Conservation (phyloP, 2,888 invertebrate species). For the Boloria euphrosyne region DNA sequence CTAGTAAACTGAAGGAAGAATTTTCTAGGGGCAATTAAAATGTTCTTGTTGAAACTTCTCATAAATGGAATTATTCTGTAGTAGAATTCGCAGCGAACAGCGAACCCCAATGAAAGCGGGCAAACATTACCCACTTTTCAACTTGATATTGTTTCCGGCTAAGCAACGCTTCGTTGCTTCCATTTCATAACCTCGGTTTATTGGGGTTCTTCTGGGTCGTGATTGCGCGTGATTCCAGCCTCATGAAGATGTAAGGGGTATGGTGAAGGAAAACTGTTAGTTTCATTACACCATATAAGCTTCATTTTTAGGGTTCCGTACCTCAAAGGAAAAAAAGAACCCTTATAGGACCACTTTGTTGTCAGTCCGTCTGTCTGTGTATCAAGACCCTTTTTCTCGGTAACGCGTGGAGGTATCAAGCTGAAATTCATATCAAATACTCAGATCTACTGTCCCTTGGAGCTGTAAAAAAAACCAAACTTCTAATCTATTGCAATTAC, state of each 20-base stretch:
- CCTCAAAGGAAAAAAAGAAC: too few species aligned
- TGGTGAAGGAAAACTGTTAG: constrained; percentile 8
- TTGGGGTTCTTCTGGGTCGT: constrained; percentile 38
- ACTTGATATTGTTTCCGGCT: constrained; percentile 50
- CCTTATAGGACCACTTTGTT: too few species aligned
- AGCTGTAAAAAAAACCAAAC: too few species aligned
- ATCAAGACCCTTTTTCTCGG: too few species aligned
- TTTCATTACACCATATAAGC: not conserved
- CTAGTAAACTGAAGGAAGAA: constrained; percentile 19
- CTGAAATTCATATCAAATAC: too few species aligned
- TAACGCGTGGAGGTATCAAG: too few species aligned
- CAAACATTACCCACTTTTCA: constrained; percentile 47
- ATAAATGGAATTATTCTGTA: constrained; percentile 28
- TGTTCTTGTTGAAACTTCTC: constrained; percentile 29
- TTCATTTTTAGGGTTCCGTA: too few species aligned
- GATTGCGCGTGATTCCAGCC: constrained; percentile 24
- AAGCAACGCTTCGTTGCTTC: constrained; percentile 32
- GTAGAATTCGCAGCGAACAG: constrained; percentile 58
- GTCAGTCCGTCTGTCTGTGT: too few species aligned
- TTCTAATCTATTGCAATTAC: too few species aligned
- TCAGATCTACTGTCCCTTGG: too few species aligned
- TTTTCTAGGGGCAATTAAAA: constrained; percentile 27
- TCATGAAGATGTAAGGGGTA: constrained; percentile 14
- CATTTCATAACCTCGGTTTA: constrained; percentile 40
- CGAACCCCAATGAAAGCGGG: constrained; percentile 63